Conservation (phyloP, 1,140 invertebrate species). For the Drosophila virilis region DNA sequence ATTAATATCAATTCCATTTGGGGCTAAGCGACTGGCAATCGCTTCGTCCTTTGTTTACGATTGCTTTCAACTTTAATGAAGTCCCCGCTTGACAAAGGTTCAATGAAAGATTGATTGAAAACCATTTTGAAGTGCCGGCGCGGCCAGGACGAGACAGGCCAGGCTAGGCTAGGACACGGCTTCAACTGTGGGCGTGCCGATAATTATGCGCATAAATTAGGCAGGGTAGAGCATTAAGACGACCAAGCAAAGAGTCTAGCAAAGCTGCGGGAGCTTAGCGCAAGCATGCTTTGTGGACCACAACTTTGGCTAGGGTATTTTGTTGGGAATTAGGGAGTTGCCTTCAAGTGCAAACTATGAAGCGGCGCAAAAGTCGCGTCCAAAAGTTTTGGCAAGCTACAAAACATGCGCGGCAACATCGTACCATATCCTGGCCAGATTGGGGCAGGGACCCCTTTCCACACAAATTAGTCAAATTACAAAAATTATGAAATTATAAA, state of each 20-base stretch:
- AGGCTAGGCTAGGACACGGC: background rate
- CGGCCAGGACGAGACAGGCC: background rate
- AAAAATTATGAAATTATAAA: constrained; percentile 72
- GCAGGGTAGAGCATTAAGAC: constrained; percentile 40
- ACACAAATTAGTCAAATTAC: constrained; percentile 54
- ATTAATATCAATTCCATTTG: constrained; percentile 71
- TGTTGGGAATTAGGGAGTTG: background rate
- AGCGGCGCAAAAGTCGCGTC: constrained; percentile 24
- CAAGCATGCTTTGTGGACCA: constrained; percentile 6
- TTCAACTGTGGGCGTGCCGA: constrained; percentile 49
- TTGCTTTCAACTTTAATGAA: constrained; percentile 72
- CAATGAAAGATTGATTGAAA: constrained; percentile 78
- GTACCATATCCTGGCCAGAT: background rate
- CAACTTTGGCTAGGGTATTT: constrained; percentile 1
- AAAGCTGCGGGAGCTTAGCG: constrained; percentile 31
- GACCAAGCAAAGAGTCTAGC: constrained; percentile 1
- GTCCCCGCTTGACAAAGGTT: constrained; percentile 76
- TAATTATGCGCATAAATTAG: constrained; percentile 80
- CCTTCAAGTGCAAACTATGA: constrained; percentile 38
- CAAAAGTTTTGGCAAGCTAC: constrained; percentile 9
- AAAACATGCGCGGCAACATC: constrained; percentile 4
- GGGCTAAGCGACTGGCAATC: constrained; percentile 58
- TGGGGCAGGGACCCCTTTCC: constrained; percentile 4
- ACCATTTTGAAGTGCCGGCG: constrained; percentile 65
- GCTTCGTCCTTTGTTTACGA: constrained; percentile 34